A percentile compares a stretch with the other conserved stretches of the same genome.
Conservation (phyloP, 2,888 invertebrate genomes). For the Nomada flava region DNA sequence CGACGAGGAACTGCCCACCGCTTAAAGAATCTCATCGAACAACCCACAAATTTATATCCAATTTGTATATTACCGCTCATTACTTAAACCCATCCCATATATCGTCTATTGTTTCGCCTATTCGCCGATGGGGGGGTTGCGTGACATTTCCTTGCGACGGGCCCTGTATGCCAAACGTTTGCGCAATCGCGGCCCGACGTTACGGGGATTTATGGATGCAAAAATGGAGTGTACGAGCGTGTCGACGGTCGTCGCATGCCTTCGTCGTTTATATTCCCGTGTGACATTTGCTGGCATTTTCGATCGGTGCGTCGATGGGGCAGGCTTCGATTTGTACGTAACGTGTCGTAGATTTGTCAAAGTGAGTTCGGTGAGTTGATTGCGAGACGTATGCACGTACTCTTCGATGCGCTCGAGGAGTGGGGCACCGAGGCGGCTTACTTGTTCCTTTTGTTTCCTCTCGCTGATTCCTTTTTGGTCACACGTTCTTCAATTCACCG, state of each 20-base stretch:
- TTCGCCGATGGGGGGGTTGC: neutral
- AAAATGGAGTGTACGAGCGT: neutral
- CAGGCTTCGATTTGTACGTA: conserved; percentile 7
- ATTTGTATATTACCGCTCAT: conserved; percentile 77
- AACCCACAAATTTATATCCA: conserved; percentile 77
- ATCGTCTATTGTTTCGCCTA: conserved; percentile 63
- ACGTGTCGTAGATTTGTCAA: conserved; percentile 10
- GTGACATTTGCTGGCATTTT: conserved; percentile 38
- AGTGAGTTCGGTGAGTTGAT: conserved; percentile 3
- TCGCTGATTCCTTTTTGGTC: neutral
- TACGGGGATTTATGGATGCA: neutral
- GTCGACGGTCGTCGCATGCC: neutral
- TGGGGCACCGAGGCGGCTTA: conserved; percentile 7
- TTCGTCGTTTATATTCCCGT: too few relatives aligned
- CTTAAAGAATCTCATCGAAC: conserved; percentile 77
- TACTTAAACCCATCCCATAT: conserved; percentile 70
- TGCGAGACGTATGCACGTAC: neutral
- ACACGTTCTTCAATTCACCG: conserved; percentile 6
- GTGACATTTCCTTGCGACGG: conserved; percentile 28
- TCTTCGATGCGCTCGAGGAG: too few relatives aligned
- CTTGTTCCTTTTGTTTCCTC: neutral
- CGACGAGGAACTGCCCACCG: conserved; percentile 68
- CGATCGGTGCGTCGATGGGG: conserved; percentile 4
- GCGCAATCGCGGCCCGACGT: neutral
- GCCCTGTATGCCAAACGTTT: neutral